Base-by-base conservation (phyloP, 2,113 vertebrate species). In the Bostrychus sinensis region DNA sequence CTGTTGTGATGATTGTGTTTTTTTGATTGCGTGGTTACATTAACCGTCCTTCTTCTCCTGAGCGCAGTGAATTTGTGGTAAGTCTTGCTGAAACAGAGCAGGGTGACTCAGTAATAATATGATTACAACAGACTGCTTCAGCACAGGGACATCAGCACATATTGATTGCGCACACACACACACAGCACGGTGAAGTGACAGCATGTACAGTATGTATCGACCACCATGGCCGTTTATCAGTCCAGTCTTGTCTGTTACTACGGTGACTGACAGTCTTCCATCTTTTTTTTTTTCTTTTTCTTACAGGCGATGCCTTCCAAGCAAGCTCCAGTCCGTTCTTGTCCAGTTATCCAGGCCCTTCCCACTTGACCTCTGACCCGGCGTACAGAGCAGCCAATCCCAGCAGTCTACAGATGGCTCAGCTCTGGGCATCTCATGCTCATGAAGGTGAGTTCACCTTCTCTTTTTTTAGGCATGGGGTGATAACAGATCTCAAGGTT, bases 341-440 rank as follows among this genome's bases (percentile, higher is more conserved):
- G 78, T 85, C 93, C 43, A 88, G 92, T 77, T 95, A 93, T 51
- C 86, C 92, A 43, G 89, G 92, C 70, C 88, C 91, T 19, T 90
- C 93, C 75, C 69, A 84, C 65, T 36, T 92, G 75, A 86, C 89
- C 78, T 90, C 93, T 62, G 94, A 94, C 72, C 88, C 88, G 3
- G 62, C 93, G 28, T 95, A 93, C 92, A 91, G 93, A 83, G 80
- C 92, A 14, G 83, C 92, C 66, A 93, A 93, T 75, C 89, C 92
- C 78, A 91, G 92, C 81, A 82, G 89, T 78, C 85, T 95, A 65
- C 94, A 94, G 79, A 94, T 95, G 94, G 90, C 92, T 53, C 93
- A 94, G 80, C 91, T 94, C 42, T 94, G 92, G 91, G 88, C 92
- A 0, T 56, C 85, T 5, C 91, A 91, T 3, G 77, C 91, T 77